These are phyloP conservation scores for Planiliza haematocheilus DNA, from an alignment of 2,113 vertebrate species.

Conservation along the genomic window DNA sequence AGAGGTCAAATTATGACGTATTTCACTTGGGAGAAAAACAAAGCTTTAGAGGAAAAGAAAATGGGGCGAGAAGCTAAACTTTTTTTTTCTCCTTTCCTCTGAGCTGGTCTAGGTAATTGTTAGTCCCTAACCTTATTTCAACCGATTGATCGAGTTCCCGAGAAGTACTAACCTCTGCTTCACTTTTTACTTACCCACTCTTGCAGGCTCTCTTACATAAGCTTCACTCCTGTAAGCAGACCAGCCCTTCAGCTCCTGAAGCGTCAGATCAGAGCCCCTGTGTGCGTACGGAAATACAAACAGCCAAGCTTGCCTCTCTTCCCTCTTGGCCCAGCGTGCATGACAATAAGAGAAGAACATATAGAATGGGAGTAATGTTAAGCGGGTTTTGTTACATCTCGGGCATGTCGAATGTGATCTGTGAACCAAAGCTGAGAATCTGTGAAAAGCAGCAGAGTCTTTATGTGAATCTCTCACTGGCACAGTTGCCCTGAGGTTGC, in stretches of 20 bases:
- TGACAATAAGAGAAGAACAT: constrained; percentile 46
- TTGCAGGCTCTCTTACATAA: constrained; percentile 46
- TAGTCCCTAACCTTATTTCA: not conserved
- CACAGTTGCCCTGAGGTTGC: not conserved
- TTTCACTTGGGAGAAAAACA: not conserved
- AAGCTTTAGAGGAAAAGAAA: not conserved
- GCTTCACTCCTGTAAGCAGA: constrained; percentile 33
- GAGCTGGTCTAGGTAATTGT: too few species aligned
- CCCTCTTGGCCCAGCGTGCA: constrained; percentile 41
- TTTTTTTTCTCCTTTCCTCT: not conserved
- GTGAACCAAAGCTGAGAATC: constrained; percentile 48
- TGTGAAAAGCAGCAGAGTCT: constrained; percentile 31
- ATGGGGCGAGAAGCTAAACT: not conserved
- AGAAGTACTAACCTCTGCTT: constrained; percentile 36
- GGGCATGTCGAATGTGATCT: constrained; percentile 36
- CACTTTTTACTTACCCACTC: constrained; percentile 36
- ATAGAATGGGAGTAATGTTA: constrained; percentile 42
- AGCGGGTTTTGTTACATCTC: constrained; percentile 60
- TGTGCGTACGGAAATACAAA: constrained; percentile 27
- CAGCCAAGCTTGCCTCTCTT: constrained; percentile 28
- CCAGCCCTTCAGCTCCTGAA: constrained; percentile 40
- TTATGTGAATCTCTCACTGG: constrained; percentile 42
- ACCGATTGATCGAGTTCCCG: constrained; percentile 26
- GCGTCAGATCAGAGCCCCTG: constrained; percentile 22
- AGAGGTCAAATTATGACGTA: not conserved